These are phyloP conservation scores for Epizoanthus ramosus DNA, from an alignment of 92 coral and sea anemone species.

Conservation along the genomic window DNA sequence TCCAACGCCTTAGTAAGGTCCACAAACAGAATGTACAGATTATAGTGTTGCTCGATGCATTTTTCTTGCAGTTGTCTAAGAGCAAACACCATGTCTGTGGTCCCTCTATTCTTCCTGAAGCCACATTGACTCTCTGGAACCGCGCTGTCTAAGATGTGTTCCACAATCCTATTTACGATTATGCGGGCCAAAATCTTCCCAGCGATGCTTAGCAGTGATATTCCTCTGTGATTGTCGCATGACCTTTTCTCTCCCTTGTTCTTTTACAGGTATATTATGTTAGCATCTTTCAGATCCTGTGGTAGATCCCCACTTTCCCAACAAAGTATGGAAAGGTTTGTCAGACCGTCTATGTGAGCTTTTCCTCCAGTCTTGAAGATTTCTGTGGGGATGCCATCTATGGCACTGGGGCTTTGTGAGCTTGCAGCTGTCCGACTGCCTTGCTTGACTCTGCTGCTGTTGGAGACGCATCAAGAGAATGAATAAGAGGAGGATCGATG, in stretches of 20 bases:
- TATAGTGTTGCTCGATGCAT: neutral
- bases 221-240: neutral
- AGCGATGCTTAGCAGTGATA: neutral
- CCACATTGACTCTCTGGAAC: neutral
- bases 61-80: neutral
- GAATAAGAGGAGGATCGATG: neutral
- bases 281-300: neutral
- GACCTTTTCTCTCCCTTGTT: neutral
- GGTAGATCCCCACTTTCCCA: neutral
- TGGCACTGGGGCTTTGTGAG: neutral
- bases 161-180: neutral
- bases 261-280: neutral
- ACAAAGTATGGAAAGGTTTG: neutral
- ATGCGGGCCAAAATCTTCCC: neutral
- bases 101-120: neutral
- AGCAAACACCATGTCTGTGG: neutral
- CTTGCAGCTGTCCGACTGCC: neutral
- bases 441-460: conserved; percentile 16
- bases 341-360: neutral
- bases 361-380: neutral
- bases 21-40: neutral
- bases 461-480: neutral
- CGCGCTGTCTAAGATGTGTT: neutral
- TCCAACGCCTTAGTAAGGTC: neutral
- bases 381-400: conserved; percentile 23